These are phyloP conservation scores for Pantelozetes paolii DNA, from an alignment of 2,888 invertebrate genomes.

Conservation along the genomic window DNA sequence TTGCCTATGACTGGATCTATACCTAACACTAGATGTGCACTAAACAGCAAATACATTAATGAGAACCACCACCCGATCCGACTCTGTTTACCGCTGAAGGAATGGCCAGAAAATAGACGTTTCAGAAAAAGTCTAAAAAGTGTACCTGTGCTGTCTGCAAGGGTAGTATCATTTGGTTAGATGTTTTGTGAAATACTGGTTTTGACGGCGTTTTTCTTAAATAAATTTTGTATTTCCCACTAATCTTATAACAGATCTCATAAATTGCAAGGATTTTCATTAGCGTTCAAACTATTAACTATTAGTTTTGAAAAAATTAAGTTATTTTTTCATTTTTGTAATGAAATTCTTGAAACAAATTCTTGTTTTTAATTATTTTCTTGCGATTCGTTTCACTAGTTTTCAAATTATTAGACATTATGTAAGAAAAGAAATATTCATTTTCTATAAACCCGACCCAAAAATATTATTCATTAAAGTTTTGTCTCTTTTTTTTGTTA, in stretches of 20 bases:
- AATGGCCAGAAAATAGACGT: neutral
- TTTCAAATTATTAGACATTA: too few relatives aligned
- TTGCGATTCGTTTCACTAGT: too few relatives aligned
- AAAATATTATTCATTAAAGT: too few relatives aligned
- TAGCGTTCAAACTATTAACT: neutral
- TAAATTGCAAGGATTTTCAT: neutral
- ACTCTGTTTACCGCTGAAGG: neutral
- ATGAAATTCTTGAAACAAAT: too few relatives aligned
- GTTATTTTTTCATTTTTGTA: too few relatives aligned
- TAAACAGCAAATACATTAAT: too few relatives aligned
- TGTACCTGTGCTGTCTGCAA: neutral
- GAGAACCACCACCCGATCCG: neutral
- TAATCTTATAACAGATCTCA: neutral
- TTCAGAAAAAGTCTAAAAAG: neutral
- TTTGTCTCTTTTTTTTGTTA: too few relatives aligned
- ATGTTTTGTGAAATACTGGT: constrained; percentile 1
- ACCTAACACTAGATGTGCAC: neutral
- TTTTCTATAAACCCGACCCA: too few relatives aligned
- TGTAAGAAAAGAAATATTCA: too few relatives aligned
- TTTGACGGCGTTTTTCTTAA: neutral
- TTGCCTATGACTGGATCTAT: neutral
- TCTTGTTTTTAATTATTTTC: too few relatives aligned
- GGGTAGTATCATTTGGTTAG: neutral
- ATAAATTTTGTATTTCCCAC: neutral
- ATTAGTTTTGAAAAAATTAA: too few relatives aligned